Evolutionary conservation across 2,888 invertebrate genomes (phyloP), one percentile per base, ranked within the genome.

Genomic region (Sminthurinus aureus): DNA sequence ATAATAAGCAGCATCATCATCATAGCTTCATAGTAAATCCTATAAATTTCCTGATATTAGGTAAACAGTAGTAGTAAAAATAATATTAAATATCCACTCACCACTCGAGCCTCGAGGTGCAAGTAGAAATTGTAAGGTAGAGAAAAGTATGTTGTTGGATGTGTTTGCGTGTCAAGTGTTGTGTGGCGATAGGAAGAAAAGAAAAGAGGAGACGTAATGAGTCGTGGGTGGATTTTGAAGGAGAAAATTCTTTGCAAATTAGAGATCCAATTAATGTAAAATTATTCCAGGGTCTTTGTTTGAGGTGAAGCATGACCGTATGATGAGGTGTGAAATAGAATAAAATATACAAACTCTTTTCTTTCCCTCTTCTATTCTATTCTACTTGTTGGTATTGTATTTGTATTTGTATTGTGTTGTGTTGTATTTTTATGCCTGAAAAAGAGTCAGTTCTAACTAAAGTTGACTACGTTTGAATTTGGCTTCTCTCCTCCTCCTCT

Each of bases 191-290:
- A 38, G 38, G 6, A 38, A 1, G 38, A 38, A 6, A 6, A 6
- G 38, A 38, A 38, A 38, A 1, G 38, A 38, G 38, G 38, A 6
- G 38, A 38, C 58, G 15, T 58, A 58, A 58, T 58, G 58, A 22
- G 51, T 75, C 50, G 75, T 75, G 50, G 75, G 75, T 75, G 75
- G 75, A 75, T 52, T 52, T 75, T 50, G 75, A 75, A 20, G 75
- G 22, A n/a, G 51, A 75, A 15, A 75, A 75, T 75, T 75, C 75
- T 51, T 50, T n/a, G n/a, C 52, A 75, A 75, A 75, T 75, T 75
- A 75, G 51, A 75, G 18, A 75, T 51, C 38, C n/a, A 20, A 38
- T 75, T 75, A 75, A 75, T 51, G 50, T 75, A 71, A 9, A 75
- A 51, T 51, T 75, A 75, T 75, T 75, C 50, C 38, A 52, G 50